Evolutionary conservation across 2,113 vertebrate genomes (phyloP).

Genomic region (Serinus canaria): DNA sequence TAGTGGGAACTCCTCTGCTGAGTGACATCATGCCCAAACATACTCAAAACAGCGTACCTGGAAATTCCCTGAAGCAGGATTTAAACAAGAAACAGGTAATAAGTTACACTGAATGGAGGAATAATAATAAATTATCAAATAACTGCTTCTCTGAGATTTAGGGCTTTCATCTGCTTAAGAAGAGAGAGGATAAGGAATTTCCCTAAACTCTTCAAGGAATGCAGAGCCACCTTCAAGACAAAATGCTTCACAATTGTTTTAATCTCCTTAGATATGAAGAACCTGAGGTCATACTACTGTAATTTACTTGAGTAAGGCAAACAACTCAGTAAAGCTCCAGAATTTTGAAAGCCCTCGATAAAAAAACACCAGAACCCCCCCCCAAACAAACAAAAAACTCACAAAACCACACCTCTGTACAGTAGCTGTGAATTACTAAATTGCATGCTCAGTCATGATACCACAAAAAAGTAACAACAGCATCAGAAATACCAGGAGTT

Average conservation of each 20-base stretch:
- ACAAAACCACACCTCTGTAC: not conserved
- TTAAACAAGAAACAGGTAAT: not conserved
- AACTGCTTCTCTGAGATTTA: not conserved
- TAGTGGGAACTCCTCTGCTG: not conserved
- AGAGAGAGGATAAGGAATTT: not conserved
- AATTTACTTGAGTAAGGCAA: not conserved
- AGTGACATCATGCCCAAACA: not conserved
- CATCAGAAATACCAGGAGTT: not conserved
- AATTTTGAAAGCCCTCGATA: not conserved
- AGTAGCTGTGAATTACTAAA: not conserved
- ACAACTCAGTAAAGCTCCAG: not conserved
- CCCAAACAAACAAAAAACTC: not conserved
- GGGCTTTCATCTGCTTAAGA: not conserved
- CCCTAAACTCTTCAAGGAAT: not conserved
- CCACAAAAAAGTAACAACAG: not conserved
- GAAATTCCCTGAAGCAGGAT: not conserved
- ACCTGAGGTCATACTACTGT: not conserved
- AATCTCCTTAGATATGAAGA: not conserved
- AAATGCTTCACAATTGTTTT: not conserved
- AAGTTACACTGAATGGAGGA: not conserved
- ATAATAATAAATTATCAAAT: not conserved
- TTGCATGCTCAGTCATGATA: not conserved
- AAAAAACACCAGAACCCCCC: not conserved
- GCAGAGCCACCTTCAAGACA: not conserved
- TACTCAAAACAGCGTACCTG: not conserved